Evolutionary conservation across 2,888 invertebrate species (phyloP).

Genomic region (Thereva unica): DNA sequence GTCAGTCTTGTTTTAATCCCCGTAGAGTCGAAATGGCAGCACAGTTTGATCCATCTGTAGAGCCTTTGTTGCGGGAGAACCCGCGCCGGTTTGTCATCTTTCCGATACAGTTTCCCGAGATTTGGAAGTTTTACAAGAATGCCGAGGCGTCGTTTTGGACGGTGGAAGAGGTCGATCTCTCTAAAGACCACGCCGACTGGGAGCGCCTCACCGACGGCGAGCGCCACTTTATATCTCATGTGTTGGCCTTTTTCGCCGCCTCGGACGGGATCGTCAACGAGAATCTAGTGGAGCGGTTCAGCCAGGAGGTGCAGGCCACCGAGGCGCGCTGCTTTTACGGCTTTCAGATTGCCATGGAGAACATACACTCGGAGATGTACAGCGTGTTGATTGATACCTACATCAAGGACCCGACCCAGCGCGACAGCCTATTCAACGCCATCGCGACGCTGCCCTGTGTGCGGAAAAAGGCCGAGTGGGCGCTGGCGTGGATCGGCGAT

Average conservation of each 20-base stretch:
- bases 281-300: conserved; percentile 96
- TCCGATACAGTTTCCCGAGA: conserved; percentile 94
- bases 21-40: conserved; percentile 30
- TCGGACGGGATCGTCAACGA: conserved; percentile 99
- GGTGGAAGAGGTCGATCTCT: conserved; percentile 95
- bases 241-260: conserved; percentile 98
- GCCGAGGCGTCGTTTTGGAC: conserved; percentile 99
- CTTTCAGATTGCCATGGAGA: conserved; percentile 99
- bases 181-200: conserved; percentile 91
- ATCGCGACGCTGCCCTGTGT: conserved; percentile 96
- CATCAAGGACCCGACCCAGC: conserved; percentile 81
- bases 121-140: conserved; percentile 99
- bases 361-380: conserved; percentile 99
- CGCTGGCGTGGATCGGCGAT: conserved; percentile 91
- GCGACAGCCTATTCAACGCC: conserved; percentile 93
- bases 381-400: conserved; percentile 97
- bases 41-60: conserved; percentile 64
- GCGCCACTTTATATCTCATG: conserved; percentile 92
- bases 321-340: conserved; percentile 99
- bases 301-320: conserved; percentile 94
- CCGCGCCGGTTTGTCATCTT: conserved; percentile 92
- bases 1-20: too few relatives aligned
- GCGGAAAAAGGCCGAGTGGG: conserved; percentile 98
- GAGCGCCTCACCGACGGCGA: conserved; percentile 81
- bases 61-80: conserved; percentile 90